Evolutionary conservation across 2,113 vertebrate genomes (phyloP).

Genomic region (Gymnobelideus leadbeateri): DNA sequence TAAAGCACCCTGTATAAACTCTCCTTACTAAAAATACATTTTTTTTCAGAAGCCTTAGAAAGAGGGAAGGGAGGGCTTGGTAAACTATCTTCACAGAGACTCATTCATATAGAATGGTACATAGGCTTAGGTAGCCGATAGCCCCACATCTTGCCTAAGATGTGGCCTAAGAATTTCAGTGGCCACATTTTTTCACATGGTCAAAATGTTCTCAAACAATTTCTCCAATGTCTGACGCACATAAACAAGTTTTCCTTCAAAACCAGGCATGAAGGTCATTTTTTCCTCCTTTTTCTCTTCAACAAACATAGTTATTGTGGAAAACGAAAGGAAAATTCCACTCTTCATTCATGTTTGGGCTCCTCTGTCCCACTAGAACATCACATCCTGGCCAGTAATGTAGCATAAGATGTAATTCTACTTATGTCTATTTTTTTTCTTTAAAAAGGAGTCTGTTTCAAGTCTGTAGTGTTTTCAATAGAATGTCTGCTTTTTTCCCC

Average conservation of each 20-base stretch:
- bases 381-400: slow-evolving; percentile 19
- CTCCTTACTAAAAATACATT: slow-evolving; percentile 61
- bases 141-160: slow-evolving; percentile 53
- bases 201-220: slow-evolving; percentile 64
- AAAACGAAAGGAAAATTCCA: slow-evolving; percentile 76
- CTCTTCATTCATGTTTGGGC: slow-evolving; percentile 59
- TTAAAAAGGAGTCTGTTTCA: slow-evolving; percentile 49
- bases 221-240: slow-evolving; percentile 66
- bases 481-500: background rate
- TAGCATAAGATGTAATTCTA: slow-evolving; percentile 45
- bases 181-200: slow-evolving; percentile 59
- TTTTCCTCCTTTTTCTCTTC: slow-evolving; percentile 71
- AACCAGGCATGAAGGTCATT: slow-evolving; percentile 62
- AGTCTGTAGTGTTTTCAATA: slow-evolving; percentile 53
- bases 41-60: slow-evolving; percentile 31
- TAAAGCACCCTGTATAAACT: slow-evolving; percentile 4
- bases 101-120: slow-evolving; percentile 48
- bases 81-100: slow-evolving; percentile 54
- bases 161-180: slow-evolving; percentile 58
- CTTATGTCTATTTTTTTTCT: slow-evolving; percentile 37
- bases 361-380: slow-evolving; percentile 61
- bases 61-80: background rate
- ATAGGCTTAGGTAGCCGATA: slow-evolving; percentile 23
- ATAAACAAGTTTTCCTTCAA: slow-evolving; percentile 74
- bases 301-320: slow-evolving; percentile 66